Evolutionary conservation across 1,140 invertebrate genomes (phyloP).

Genomic region (Tetraneura akinire): DNA sequence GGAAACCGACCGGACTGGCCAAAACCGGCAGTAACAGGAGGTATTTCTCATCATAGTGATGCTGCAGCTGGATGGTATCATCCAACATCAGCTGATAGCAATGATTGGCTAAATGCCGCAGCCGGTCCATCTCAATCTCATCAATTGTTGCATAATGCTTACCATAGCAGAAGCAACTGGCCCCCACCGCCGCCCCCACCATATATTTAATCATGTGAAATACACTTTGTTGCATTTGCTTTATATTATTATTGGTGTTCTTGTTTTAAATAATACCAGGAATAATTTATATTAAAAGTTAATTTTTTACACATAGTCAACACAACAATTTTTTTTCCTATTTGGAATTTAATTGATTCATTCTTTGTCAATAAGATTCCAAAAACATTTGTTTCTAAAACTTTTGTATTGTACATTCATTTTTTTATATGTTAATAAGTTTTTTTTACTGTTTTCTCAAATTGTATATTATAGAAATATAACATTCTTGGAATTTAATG

Average conservation of each 20-base stretch:
- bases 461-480: too few species aligned
- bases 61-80: not conserved
- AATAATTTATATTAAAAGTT: too few species aligned
- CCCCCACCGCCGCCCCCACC: slow-evolving; percentile 23
- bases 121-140: slow-evolving; percentile 1
- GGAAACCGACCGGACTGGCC: slow-evolving; percentile 43
- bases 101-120: slow-evolving; percentile 38
- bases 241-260: not conserved
- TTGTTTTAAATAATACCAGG: too few species aligned
- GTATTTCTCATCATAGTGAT: not conserved
- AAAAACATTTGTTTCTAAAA: too few species aligned
- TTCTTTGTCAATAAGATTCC: too few species aligned
- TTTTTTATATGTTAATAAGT: too few species aligned
- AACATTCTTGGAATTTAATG: too few species aligned
- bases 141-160: not conserved
- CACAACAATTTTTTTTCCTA: too few species aligned
- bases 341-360: too few species aligned
- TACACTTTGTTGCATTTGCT: not conserved
- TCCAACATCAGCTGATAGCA: not conserved
- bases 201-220: not conserved
- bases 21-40: not conserved
- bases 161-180: slow-evolving; percentile 5
- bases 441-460: too few species aligned
- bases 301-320: too few species aligned
- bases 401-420: too few species aligned